phyloP scores from a whole-genome alignment of 1,140 invertebrate genomes.

The Diploscapter pachys region DNA sequence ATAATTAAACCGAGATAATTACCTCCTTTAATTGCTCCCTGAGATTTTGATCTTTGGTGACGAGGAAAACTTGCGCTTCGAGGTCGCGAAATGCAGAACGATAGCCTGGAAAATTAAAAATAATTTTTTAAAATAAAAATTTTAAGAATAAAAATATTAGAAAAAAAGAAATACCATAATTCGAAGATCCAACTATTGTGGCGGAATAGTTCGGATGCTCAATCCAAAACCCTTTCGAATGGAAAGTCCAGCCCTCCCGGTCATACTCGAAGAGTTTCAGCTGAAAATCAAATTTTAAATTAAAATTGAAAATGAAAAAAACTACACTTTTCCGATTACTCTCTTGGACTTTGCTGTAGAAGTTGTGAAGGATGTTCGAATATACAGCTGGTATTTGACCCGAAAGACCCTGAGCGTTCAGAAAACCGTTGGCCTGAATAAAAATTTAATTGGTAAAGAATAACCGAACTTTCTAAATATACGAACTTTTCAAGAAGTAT shows the following conservation, averaged over 20 bases:
- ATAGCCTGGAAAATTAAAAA: slow-evolving; percentile 60
- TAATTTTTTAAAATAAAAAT: too few species aligned
- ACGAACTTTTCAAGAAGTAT: neutral
- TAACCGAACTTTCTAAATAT: neutral
- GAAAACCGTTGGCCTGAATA: slow-evolving; percentile 81
- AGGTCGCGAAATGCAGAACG: slow-evolving; percentile 83
- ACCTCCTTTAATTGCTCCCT: slow-evolving; percentile 48
- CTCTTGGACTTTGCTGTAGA: slow-evolving; percentile 66
- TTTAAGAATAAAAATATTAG: neutral
- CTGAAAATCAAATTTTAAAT: slow-evolving; percentile 3
- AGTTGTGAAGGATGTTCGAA: slow-evolving; percentile 77
- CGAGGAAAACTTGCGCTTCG: slow-evolving; percentile 83
- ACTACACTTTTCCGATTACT: slow-evolving; percentile 4
- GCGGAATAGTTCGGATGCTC: slow-evolving; percentile 68
- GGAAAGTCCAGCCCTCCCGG: slow-evolving; percentile 85
- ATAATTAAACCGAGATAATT: too few species aligned
- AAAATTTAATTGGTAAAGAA: neutral
- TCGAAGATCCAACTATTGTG: slow-evolving; percentile 90
- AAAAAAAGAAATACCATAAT: slow-evolving; percentile 71
- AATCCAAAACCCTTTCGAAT: slow-evolving; percentile 94
- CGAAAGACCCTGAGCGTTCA: slow-evolving; percentile 77
- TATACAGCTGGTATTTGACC: slow-evolving; percentile 87
- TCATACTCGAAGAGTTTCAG: slow-evolving; percentile 70
- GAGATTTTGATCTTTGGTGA: slow-evolving; percentile 75
- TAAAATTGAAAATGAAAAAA: too few species aligned